phyloP scores from a whole-genome alignment of 2,888 invertebrate species.

The Actias luna region DNA sequence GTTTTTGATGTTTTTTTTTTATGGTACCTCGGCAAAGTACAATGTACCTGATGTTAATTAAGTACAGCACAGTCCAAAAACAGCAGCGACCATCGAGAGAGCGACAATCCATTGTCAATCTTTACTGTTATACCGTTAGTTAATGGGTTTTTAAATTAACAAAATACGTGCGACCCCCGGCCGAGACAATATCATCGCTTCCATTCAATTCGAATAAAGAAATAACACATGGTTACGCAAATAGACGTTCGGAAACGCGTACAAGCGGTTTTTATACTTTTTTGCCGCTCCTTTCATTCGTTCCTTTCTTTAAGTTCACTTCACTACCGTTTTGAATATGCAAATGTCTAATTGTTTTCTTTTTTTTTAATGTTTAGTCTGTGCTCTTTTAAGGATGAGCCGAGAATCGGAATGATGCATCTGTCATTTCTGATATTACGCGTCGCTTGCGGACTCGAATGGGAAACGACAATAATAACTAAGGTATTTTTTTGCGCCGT shows the following conservation, averaged over 20 bases:
- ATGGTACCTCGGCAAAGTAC: too few relatives aligned
- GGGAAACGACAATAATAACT: slow-evolving; percentile 23
- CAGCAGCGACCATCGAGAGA: too few relatives aligned
- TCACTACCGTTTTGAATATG: slow-evolving; percentile 63
- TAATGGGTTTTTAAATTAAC: not conserved
- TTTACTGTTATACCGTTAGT: not conserved
- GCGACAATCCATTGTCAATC: too few relatives aligned
- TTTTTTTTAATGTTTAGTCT: slow-evolving; percentile 36
- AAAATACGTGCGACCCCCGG: slow-evolving; percentile 27
- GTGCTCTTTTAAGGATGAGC: slow-evolving; percentile 24
- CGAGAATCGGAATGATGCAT: slow-evolving; percentile 63
- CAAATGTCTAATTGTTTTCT: slow-evolving; percentile 75
- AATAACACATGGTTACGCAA: slow-evolving; percentile 61
- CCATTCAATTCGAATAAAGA: slow-evolving; percentile 65
- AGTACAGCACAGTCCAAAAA: too few relatives aligned
- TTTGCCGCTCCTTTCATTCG: slow-evolving; percentile 54
- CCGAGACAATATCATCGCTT: slow-evolving; percentile 39
- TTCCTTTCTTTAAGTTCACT: slow-evolving; percentile 53
- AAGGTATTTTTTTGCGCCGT: slow-evolving; percentile 21
- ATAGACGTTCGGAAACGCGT: slow-evolving; percentile 68
- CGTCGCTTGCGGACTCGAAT: slow-evolving; percentile 39
- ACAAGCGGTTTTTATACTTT: slow-evolving; percentile 41
- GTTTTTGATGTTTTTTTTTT: too few relatives aligned
- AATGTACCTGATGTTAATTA: too few relatives aligned
- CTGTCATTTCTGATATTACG: slow-evolving; percentile 77